These are phyloP conservation scores for Falcunculus frontatus DNA, from an alignment of 2,113 vertebrate genomes.

Conservation along the genomic window DNA sequence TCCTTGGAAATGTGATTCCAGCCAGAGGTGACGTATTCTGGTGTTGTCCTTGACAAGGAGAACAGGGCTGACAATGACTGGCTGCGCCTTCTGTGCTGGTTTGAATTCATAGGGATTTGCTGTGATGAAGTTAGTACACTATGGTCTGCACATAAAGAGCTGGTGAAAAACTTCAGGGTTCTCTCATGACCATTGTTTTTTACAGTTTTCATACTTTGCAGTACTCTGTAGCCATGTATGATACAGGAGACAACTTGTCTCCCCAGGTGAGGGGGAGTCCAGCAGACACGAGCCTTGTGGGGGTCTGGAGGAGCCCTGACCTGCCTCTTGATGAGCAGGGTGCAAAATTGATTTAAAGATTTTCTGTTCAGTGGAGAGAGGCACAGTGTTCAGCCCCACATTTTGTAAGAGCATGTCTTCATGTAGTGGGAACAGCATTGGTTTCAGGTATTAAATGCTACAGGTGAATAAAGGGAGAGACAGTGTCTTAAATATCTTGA, in stretches of 20 bases:
- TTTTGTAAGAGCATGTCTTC: background rate
- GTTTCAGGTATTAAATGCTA: background rate
- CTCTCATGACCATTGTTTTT: background rate
- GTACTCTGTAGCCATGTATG: background rate
- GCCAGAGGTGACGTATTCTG: background rate
- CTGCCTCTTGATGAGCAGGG: background rate
- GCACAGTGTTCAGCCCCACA: background rate
- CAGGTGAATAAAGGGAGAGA: background rate
- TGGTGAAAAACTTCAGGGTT: background rate
- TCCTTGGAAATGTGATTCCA: background rate
- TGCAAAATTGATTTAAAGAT: background rate
- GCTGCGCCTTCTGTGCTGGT: background rate
- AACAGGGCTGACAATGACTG: background rate
- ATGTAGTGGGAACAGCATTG: accelerated
- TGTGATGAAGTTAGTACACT: background rate
- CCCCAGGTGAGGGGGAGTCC: accelerated
- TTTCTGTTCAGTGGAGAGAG: background rate
- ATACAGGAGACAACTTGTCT: background rate
- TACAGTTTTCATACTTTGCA: background rate
- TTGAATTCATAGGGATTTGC: background rate
- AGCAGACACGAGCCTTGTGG: background rate
- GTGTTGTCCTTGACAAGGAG: background rate
- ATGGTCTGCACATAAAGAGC: background rate
- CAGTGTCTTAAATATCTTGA: background rate
- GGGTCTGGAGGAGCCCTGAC: background rate